Base-by-base conservation (phyloP, 2,113 vertebrate species). In the Strigops habroptila region DNA sequence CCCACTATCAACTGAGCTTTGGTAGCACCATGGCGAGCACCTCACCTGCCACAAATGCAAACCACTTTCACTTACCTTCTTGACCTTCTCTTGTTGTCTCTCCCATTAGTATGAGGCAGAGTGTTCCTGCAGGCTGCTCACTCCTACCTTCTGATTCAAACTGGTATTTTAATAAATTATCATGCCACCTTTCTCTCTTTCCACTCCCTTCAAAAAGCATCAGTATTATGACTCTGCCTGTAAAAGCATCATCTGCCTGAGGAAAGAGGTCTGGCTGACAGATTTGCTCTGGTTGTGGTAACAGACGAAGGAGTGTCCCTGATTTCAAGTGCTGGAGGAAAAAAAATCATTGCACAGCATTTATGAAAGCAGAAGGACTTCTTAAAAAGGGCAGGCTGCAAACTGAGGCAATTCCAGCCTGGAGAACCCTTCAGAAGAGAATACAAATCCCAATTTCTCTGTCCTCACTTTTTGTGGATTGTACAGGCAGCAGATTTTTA, bases 1-100 rank as follows among this genome's bases (percentile, higher is more conserved):
- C 5, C 46, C 43, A 21, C 3, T 51, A 22, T 83, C 75, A 74
- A 5, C 25, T 9, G 18, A 74, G 17, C 68, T 95, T 46, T 0
- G 0, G 59, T 52, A 70, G 76, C 12, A 31, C 35, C 18, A 14
- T 14, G 37, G 37, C 0, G 0, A 70, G 21, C 10, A 30, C 23
- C 90, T 70, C 17, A 53, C 14, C 39, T 79, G 55, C 48, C 28
- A 67, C 10, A 67, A 74, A 86, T 86, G 37, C 53, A 91, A 43
- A 91, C 8, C 15, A 33, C 39, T 84, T 84, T 59, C 25, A 49
- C 63, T 95, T 62, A 37, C 21, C 35, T 76, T 65, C 43, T 79
- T 69, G 68, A 84, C 51, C 25, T 63, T 77, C 49, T 86, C 14
- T 75, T 15, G 0, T 53, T 23, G 22, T 51, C 28, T 84, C 18